Conservation (phyloP, 92 coral and sea anemone species). For the Blastomussa wellsi region DNA sequence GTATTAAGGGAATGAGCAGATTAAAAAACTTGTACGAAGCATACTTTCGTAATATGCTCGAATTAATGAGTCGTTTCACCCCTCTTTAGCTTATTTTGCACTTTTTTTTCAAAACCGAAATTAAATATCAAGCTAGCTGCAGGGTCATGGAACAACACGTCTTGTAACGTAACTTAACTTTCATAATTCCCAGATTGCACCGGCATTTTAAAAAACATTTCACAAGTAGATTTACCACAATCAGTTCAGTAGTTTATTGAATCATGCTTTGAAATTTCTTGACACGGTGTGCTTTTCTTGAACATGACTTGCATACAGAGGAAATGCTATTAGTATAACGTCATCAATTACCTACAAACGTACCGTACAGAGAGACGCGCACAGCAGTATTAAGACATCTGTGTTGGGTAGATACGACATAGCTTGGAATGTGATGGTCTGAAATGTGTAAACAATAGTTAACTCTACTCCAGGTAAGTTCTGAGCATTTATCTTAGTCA, state of each 20-base stretch:
- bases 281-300: no score
- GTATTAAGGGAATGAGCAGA: background rate
- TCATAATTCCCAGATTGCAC: no score
- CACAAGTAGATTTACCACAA: background rate
- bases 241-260: background rate
- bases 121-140: background rate
- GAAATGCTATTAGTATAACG: no score
- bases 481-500: no score
- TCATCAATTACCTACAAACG: no score
- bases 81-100: background rate
- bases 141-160: no score
- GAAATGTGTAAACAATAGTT: background rate
- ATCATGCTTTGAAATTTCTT: background rate
- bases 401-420: background rate
- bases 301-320: background rate
- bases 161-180: background rate
- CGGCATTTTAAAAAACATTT: background rate
- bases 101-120: background rate
- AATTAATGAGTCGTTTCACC: no score
- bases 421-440: conserved; percentile 1
- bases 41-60: background rate
- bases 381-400: background rate
- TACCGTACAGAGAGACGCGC: conserved; percentile 4
- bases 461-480: background rate
- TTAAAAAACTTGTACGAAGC: background rate